phyloP scores from a whole-genome alignment of 2,888 invertebrate genomes.

The Cerceris rybyensis region DNA sequence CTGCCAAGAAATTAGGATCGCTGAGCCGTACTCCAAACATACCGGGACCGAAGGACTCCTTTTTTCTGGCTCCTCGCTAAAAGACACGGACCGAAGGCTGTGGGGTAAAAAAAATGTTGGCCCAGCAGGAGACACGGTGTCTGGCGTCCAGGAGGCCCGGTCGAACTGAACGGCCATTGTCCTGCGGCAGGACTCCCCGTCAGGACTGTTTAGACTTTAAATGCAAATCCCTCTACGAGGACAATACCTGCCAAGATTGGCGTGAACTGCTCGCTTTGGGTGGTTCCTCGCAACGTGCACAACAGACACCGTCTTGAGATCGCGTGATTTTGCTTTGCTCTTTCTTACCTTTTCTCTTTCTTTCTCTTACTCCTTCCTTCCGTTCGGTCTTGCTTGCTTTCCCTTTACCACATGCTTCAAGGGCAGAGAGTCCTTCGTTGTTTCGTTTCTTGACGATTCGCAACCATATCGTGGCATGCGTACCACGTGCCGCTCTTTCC shows the following conservation, averaged over 20 bases:
- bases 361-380: too few species aligned
- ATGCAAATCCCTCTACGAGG: conserved; percentile 71
- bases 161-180: conserved; percentile 46
- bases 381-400: not conserved
- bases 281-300: conserved; percentile 70
- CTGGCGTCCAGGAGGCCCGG: conserved; percentile 49
- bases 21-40: conserved; percentile 61
- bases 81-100: conserved; percentile 15
- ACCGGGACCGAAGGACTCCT: conserved; percentile 25
- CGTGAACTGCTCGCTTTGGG: conserved; percentile 60
- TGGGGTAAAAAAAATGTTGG: conserved; percentile 47
- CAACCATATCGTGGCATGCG: conserved; percentile 30
- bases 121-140: conserved; percentile 53
- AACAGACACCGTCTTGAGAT: conserved; percentile 60
- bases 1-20: conserved; percentile 66
- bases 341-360: too few species aligned
- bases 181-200: conserved; percentile 57
- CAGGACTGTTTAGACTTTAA: conserved; percentile 69
- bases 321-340: conserved; percentile 10
- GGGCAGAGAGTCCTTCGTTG: not conserved
- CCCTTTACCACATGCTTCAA: not conserved
- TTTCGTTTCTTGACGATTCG: conserved; percentile 11
- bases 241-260: conserved; percentile 50
- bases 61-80: conserved; percentile 20
- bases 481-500: conserved; percentile 38